These are phyloP conservation scores for Pelosia muscerda DNA, from an alignment of 2,888 invertebrate species.

Conservation along the genomic window DNA sequence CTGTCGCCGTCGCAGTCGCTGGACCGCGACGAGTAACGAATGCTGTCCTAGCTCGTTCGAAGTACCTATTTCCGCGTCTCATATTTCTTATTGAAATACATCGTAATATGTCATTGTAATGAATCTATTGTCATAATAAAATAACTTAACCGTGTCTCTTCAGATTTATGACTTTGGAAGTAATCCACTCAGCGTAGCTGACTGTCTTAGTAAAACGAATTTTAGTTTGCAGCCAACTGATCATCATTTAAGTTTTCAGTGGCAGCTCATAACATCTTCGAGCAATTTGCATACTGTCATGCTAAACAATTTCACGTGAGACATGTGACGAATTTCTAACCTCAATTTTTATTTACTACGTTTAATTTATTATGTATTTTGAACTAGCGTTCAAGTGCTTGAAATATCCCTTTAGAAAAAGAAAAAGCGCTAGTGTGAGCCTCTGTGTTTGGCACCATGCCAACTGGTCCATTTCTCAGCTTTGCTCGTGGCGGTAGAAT, in stretches of 20 bases:
- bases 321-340: constrained; percentile 75
- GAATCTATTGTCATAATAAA: constrained; percentile 37
- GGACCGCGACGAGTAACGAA: constrained; percentile 70
- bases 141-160: constrained; percentile 19
- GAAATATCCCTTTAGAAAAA: constrained; percentile 67
- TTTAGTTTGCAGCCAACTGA: constrained; percentile 50
- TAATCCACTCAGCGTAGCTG: constrained; percentile 21
- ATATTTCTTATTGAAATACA: constrained; percentile 67
- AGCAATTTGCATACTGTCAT: constrained; percentile 76
- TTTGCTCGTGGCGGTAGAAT: constrained; percentile 68
- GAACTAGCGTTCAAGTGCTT: constrained; percentile 58
- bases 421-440: constrained; percentile 60
- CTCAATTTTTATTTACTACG: constrained; percentile 71
- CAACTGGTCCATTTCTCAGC: constrained; percentile 81
- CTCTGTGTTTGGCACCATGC: constrained; percentile 69
- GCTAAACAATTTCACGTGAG: constrained; percentile 74
- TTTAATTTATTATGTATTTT: constrained; percentile 60
- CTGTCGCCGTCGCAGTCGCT: constrained; percentile 65
- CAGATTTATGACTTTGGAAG: constrained; percentile 35
- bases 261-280: constrained; percentile 64
- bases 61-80: constrained; percentile 74
- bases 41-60: constrained; percentile 65
- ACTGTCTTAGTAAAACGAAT: constrained; percentile 40
- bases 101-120: constrained; percentile 52
- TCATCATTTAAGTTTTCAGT: constrained; percentile 64